Conservation (phyloP, 2,888 invertebrate genomes). For the Craniophora ligustri region DNA sequence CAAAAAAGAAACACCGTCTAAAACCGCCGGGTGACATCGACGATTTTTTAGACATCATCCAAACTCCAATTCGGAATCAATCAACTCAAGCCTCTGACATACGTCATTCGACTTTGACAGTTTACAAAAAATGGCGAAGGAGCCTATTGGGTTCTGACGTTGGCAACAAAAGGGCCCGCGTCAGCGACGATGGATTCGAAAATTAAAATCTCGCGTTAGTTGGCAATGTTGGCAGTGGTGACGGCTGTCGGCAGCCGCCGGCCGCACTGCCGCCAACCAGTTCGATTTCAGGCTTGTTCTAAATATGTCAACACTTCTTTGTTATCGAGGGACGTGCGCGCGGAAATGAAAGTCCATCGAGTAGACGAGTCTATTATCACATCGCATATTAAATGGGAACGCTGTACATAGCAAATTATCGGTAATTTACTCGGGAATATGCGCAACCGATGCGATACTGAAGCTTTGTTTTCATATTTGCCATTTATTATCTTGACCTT, state of each 20-base stretch:
- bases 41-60: constrained; percentile 61
- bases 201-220: constrained; percentile 86
- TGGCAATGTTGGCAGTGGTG: constrained; percentile 73
- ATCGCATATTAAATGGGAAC: constrained; percentile 76
- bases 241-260: constrained; percentile 78
- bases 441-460: background rate
- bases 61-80: constrained; percentile 77
- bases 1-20: constrained; percentile 17
- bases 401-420: constrained; percentile 64
- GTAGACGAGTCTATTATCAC: constrained; percentile 81
- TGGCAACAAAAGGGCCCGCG: constrained; percentile 76
- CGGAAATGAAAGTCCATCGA: constrained; percentile 87
- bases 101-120: constrained; percentile 81
- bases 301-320: constrained; percentile 88
- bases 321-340: constrained; percentile 84
- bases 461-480: background rate
- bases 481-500: no score
- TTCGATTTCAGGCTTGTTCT: constrained; percentile 89
- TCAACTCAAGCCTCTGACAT: constrained; percentile 70
- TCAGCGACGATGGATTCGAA: constrained; percentile 81
- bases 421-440: constrained; percentile 24
- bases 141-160: constrained; percentile 81
- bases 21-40: constrained; percentile 14
- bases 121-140: constrained; percentile 72
- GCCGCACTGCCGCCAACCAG: constrained; percentile 65